A percentile compares a stretch with the other conserved stretches of the same genome.
These are phyloP conservation scores for Synanthedon andrenaeformis DNA, from an alignment of 2,888 invertebrate species.

Conservation along the genomic window DNA sequence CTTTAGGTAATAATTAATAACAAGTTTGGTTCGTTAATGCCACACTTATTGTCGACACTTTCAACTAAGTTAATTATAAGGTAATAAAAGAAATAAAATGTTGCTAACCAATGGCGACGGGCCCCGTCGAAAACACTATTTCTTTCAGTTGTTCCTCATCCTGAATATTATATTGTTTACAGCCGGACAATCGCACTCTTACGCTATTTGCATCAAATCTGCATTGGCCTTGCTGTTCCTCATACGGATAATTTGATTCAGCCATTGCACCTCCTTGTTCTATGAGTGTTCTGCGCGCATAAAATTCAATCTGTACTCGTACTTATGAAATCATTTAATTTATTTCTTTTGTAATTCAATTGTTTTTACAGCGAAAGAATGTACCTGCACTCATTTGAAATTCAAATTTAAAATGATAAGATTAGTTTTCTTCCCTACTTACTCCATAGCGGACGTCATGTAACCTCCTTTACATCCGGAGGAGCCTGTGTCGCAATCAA, in stretches of 20 bases:
- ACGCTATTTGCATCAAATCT: neutral
- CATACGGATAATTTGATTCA: slow-evolving; percentile 15
- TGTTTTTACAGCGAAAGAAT: too few relatives aligned
- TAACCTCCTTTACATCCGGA: slow-evolving; percentile 8
- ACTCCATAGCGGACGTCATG: neutral
- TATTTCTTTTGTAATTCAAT: too few relatives aligned
- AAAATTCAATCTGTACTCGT: too few relatives aligned
- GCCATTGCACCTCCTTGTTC: slow-evolving; percentile 7
- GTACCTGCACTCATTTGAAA: too few relatives aligned
- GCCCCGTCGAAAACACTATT: neutral
- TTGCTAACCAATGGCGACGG: slow-evolving; percentile 1
- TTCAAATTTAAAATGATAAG: too few relatives aligned
- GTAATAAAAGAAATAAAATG: neutral
- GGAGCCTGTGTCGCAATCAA: slow-evolving; percentile 13
- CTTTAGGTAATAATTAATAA: too few relatives aligned
- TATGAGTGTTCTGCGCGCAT: neutral
- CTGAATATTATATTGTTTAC: neutral
- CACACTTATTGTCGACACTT: too few relatives aligned
- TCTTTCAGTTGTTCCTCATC: slow-evolving; percentile 1
- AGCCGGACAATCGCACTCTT: neutral
- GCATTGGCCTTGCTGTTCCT: fast-evolving
- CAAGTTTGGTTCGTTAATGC: too few relatives aligned
- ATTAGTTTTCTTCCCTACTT: neutral
- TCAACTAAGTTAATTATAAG: too few relatives aligned
- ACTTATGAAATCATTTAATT: too few relatives aligned